Evolutionary conservation across 2,113 vertebrate genomes (phyloP).

Genomic region (Melanotaenia duboulayi): DNA sequence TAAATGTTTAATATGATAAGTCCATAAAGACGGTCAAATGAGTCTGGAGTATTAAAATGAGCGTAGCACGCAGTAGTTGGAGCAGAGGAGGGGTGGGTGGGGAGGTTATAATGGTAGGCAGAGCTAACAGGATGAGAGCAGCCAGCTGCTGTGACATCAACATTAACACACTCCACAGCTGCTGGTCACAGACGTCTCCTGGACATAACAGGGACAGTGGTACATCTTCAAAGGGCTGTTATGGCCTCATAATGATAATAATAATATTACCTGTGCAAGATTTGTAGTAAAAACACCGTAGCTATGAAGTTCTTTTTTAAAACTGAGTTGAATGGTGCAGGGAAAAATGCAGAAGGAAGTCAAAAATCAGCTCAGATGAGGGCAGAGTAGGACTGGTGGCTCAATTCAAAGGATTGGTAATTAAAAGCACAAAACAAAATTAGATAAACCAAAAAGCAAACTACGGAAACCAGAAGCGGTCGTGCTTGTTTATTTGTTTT

Average conservation of each 20-base stretch:
- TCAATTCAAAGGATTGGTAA: not conserved
- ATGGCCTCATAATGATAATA: constrained; percentile 57
- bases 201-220: constrained; percentile 64
- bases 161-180: constrained; percentile 77
- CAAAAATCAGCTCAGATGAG: not conserved
- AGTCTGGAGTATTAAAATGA: constrained; percentile 80
- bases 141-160: constrained; percentile 81
- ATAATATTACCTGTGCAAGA: constrained; percentile 52
- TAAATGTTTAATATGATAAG: constrained; percentile 85
- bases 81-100: constrained; percentile 6
- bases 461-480: no score
- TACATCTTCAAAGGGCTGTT: constrained; percentile 51
- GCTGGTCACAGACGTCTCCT: constrained; percentile 68
- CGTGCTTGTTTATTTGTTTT: no score
- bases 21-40: constrained; percentile 82
- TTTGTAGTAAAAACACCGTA: not conserved
- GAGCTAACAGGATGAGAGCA: constrained; percentile 79
- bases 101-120: constrained; percentile 67
- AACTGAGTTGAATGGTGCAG: constrained; percentile 8
- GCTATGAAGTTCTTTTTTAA: constrained; percentile 22
- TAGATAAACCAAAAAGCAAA: not conserved
- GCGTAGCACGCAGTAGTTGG: constrained; percentile 60
- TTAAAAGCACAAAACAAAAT: constrained; percentile 6
- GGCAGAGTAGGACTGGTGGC: not conserved
- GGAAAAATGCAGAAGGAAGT: not conserved